A percentile compares a stretch with the other conserved stretches of the same genome.
Evolutionary conservation across 2,797 vertebrate species (phyloP).

Genomic region (Bradypus variegatus): DNA sequence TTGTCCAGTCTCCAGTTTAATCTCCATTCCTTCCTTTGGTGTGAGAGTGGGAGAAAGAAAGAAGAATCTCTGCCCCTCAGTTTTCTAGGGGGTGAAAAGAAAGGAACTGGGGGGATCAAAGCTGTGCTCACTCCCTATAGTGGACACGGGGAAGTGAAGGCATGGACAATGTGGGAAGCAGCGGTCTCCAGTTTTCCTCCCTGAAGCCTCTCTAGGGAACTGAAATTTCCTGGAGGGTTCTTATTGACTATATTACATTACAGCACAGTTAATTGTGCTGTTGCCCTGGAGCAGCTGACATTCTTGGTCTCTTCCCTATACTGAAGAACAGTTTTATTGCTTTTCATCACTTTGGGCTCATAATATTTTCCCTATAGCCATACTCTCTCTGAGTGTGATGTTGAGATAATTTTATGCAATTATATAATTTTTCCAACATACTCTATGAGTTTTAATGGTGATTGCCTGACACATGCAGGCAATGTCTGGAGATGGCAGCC

Average conservation of each 20-base stretch:
- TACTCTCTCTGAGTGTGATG: background rate
- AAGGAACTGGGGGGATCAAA: background rate
- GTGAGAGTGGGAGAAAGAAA: background rate
- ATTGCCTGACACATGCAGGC: background rate
- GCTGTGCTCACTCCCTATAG: background rate
- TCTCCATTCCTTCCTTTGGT: background rate
- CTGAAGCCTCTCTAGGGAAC: background rate
- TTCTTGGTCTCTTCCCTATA: background rate
- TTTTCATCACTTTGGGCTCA: slow-evolving; percentile 32
- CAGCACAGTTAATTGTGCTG: background rate
- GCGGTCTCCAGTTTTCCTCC: background rate
- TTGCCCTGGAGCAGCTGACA: background rate
- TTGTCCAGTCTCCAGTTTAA: background rate
- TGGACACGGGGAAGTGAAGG: background rate
- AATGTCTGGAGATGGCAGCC: background rate
- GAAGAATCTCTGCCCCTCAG: background rate
- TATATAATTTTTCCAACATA: background rate
- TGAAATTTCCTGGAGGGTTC: background rate
- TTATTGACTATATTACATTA: background rate
- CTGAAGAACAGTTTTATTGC: slow-evolving; percentile 31
- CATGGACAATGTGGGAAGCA: fast-evolving
- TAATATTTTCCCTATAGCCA: slow-evolving; percentile 22
- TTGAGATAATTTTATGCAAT: slow-evolving; percentile 26
- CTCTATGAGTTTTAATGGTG: slow-evolving; percentile 2
- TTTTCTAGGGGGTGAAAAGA: background rate